A percentile compares a stretch with the other conserved stretches of the same genome.
phyloP scores from a whole-genome alignment of 2,113 vertebrate species.

The Parus major region DNA sequence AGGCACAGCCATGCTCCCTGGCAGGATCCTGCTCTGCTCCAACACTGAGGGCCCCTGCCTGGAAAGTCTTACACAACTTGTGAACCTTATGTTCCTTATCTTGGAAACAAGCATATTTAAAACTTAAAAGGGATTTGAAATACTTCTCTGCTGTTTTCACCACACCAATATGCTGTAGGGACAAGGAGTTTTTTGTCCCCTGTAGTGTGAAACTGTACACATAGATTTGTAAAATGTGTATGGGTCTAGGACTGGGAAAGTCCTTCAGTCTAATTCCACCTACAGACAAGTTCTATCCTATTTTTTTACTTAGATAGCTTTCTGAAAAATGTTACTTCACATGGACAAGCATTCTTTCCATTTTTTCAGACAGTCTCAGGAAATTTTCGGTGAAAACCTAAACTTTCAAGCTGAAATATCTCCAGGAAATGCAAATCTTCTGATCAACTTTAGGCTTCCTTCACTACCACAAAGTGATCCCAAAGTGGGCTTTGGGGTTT shows the following conservation, averaged over 20 bases:
- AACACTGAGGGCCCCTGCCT: background rate
- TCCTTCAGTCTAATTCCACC: background rate
- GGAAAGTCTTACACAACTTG: background rate
- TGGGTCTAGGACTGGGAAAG: background rate
- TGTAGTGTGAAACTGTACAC: background rate
- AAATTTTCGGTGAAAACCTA: background rate
- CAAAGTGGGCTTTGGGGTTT: rapidly evolving
- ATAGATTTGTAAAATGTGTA: background rate
- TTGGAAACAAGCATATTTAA: background rate
- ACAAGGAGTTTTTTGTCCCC: background rate
- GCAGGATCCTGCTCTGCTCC: background rate
- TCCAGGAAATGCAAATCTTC: background rate
- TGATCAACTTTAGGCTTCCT: background rate
- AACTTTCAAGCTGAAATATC: background rate
- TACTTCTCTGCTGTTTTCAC: background rate
- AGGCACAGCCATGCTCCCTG: rapidly evolving
- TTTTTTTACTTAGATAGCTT: background rate
- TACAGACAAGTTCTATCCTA: background rate
- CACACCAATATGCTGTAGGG: background rate
- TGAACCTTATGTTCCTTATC: background rate
- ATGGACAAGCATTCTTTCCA: background rate
- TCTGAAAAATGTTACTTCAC: background rate
- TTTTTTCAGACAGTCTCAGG: background rate
- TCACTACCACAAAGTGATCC: background rate
- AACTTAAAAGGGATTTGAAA: background rate